Base-by-base conservation (phyloP, 2,113 vertebrate species). In the Nothobranchius kuhntae region DNA sequence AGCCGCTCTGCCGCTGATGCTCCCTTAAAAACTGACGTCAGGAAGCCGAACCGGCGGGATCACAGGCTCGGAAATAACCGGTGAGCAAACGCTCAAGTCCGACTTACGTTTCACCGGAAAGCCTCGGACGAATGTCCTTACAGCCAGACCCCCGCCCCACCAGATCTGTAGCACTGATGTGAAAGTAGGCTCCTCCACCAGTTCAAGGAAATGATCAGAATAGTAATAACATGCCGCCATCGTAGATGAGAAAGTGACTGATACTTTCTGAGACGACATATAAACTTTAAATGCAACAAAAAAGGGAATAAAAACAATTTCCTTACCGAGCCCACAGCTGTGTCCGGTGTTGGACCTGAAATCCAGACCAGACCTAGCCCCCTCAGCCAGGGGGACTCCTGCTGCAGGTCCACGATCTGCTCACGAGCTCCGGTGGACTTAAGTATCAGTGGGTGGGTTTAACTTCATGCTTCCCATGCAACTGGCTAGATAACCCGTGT, bases 1-100 rank as follows among this genome's bases (percentile, higher is more conserved):
- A 57, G 60, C 60, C 63, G 59, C 78, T 24, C 81, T 75, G 73
- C 61, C 65, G 14, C 82, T 24, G 82, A 69, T 53, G 64, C 73
- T 35, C 80, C 86, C 84, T 86, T 86, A 75, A 86, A 68, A 52
- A 59, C 24, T 92, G 89, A 91, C 87, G 89, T 90, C 88, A 91
- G 71, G 68, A 79, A 78, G 82, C 80, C 73, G 62, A 47, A 40
- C 38, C 53, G 80, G 44, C 45, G 66, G 69, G 58, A 70, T 83
- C 84, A 81, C 82, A 7, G 66, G 62, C 59, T 86, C 86, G 13
- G 86, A 91, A 91, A 91, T 91, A 91, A 84, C 73, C 80, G 75
- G 72, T 91, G 88, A 90, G 38, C 73, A 65, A 85, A 84, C 76
- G 44, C 69, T 13, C 67, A 51, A 62, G 48, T 38, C 70, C 78